phyloP scores from a whole-genome alignment of 2,113 vertebrate genomes.

The Thamnophis sirtalis region DNA sequence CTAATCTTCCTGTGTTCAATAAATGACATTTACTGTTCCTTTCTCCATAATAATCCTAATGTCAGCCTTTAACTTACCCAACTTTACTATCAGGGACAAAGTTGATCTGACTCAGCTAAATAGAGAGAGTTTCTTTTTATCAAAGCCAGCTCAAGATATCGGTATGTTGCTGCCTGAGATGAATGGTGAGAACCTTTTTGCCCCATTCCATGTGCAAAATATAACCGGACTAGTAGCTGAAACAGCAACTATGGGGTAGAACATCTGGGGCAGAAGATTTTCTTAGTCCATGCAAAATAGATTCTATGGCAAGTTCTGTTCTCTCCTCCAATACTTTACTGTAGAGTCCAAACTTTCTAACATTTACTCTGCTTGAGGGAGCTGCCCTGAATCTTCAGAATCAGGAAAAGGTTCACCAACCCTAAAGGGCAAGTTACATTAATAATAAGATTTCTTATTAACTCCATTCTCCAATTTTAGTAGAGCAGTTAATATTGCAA shows the following conservation, averaged over 20 bases:
- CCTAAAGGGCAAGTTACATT: background rate
- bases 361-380: background rate
- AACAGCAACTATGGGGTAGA: background rate
- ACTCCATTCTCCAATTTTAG: background rate
- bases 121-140: background rate
- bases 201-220: background rate
- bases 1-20: background rate
- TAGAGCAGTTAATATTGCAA: background rate
- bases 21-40: background rate
- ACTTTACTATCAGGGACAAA: background rate
- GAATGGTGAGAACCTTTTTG: background rate
- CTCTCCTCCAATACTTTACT: background rate
- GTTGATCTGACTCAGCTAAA: background rate
- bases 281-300: background rate
- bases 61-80: background rate
- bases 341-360: background rate
- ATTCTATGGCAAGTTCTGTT: background rate
- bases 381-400: background rate
- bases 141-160: background rate
- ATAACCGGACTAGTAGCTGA: background rate
- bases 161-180: background rate
- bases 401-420: background rate
- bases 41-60: background rate
- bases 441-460: background rate
- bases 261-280: background rate